A percentile compares a stretch with the other conserved stretches of the same genome.
Conservation (phyloP, 64 coral and sea anemone species). For the Dendrophyllia cribrosa region DNA sequence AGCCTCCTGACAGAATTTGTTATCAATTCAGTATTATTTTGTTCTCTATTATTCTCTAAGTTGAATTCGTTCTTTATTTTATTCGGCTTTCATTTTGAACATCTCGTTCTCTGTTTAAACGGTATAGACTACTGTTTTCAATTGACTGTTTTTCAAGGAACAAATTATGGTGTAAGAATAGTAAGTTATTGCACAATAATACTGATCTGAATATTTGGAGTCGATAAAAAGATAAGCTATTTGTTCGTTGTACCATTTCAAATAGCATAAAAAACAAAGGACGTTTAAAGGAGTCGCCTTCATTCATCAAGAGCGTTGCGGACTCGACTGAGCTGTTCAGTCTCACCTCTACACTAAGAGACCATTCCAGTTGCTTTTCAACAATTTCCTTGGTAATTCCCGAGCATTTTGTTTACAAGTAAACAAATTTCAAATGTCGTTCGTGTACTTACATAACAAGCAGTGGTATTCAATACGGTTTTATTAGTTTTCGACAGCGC, state of each 20-base stretch:
- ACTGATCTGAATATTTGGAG: neutral
- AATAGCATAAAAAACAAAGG: no score
- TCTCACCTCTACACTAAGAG: no score
- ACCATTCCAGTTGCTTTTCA: neutral
- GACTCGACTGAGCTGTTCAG: no score
- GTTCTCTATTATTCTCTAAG: neutral
- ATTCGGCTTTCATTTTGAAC: neutral
- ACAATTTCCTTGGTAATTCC: neutral
- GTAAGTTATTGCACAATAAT: neutral
- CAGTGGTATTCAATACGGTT: neutral
- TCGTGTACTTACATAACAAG: neutral
- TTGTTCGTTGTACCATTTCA: no score
- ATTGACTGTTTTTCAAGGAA: neutral
- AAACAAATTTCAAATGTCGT: conserved; percentile 18
- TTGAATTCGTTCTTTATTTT: neutral
- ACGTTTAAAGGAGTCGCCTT: no score
- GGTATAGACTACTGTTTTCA: neutral
- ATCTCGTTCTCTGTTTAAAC: neutral
- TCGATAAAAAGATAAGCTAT: no score
- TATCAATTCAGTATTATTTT: neutral
- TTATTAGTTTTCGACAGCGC: neutral
- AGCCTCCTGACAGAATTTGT: neutral
- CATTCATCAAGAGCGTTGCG: no score
- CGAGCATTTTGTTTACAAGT: conserved; percentile 5
- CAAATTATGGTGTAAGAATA: neutral